Percentiles rank a stretch among this genome's conserved stretches.
Evolutionary conservation across 2,113 vertebrate genomes (phyloP).

Genomic region (Neomonachus schauinslandi): DNA sequence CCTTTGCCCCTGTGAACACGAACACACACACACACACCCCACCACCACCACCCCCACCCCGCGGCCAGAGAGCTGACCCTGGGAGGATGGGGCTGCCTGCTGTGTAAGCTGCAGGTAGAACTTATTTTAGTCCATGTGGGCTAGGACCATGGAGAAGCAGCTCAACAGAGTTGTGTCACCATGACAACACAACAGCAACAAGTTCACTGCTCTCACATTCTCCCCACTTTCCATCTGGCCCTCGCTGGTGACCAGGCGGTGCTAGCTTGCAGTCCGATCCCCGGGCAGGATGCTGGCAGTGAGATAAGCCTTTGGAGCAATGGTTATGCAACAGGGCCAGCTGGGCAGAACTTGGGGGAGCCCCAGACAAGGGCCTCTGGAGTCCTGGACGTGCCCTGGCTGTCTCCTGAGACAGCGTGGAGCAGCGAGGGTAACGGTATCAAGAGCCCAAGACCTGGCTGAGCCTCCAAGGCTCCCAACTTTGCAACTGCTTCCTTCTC

Average conservation of each 20-base stretch:
- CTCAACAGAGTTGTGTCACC: slow-evolving; percentile 80
- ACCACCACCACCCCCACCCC: neutral
- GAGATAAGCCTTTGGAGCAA: neutral
- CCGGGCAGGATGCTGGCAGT: neutral
- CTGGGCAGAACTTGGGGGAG: slow-evolving; percentile 27
- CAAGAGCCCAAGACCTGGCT: neutral
- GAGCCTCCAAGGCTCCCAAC: neutral
- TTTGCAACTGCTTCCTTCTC: neutral
- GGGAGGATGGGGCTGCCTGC: slow-evolving; percentile 11
- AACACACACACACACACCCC: neutral
- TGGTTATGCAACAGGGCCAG: neutral
- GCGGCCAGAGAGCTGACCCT: neutral
- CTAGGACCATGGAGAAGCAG: slow-evolving; percentile 54
- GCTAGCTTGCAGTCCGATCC: slow-evolving; percentile 55
- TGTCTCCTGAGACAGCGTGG: neutral
- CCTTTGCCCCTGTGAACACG: neutral
- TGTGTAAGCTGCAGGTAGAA: slow-evolving; percentile 32
- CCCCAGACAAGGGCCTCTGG: neutral
- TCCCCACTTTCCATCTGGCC: slow-evolving; percentile 78
- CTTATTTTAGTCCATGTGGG: slow-evolving; percentile 69
- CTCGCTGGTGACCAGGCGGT: slow-evolving; percentile 66
- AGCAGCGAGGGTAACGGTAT: neutral
- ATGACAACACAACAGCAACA: slow-evolving; percentile 74
- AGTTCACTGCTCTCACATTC: slow-evolving; percentile 62
- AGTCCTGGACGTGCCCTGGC: neutral